Evolutionary conservation across 2,797 vertebrate species (phyloP).

Genomic region (Mus spretus): DNA sequence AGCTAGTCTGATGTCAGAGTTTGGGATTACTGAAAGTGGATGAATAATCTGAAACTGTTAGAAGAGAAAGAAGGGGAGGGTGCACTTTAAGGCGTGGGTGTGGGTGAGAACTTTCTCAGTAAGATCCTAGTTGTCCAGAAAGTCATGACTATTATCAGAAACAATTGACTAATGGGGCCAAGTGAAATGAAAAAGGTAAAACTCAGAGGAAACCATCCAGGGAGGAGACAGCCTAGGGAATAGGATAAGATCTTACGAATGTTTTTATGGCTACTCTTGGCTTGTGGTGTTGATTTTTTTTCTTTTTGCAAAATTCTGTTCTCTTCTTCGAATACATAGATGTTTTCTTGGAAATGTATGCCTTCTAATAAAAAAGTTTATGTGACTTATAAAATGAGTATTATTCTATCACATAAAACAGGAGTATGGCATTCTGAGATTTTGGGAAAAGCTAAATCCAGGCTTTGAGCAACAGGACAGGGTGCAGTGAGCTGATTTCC

Average conservation of each 20-base stretch:
- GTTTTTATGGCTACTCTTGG: conserved; percentile 5
- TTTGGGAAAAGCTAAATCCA: neutral
- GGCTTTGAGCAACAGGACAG: neutral
- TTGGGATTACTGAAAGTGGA: neutral
- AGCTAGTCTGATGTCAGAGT: neutral
- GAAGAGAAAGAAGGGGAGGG: neutral
- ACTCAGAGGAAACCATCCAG: too few species aligned
- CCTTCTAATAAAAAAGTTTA: conserved; percentile 4
- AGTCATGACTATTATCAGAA: neutral
- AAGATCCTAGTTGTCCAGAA: neutral
- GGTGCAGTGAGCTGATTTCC: neutral
- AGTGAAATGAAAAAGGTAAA: neutral
- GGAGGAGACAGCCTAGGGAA: neutral
- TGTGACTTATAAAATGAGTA: conserved; percentile 41
- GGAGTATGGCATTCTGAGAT: conserved; percentile 14
- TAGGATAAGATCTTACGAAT: neutral
- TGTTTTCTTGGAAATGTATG: neutral
- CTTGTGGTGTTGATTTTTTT: conserved; percentile 31
- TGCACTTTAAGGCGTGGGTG: neutral
- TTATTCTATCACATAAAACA: neutral
- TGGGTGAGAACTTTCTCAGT: neutral
- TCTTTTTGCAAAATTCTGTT: neutral
- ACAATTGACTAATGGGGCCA: neutral
- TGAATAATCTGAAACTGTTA: neutral
- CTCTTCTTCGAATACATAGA: conserved; percentile 6